Evolutionary conservation across 1,140 invertebrate genomes (phyloP), one percentile per base, ranked within the genome.

Genomic region (Dinoponera quadriceps): DNA sequence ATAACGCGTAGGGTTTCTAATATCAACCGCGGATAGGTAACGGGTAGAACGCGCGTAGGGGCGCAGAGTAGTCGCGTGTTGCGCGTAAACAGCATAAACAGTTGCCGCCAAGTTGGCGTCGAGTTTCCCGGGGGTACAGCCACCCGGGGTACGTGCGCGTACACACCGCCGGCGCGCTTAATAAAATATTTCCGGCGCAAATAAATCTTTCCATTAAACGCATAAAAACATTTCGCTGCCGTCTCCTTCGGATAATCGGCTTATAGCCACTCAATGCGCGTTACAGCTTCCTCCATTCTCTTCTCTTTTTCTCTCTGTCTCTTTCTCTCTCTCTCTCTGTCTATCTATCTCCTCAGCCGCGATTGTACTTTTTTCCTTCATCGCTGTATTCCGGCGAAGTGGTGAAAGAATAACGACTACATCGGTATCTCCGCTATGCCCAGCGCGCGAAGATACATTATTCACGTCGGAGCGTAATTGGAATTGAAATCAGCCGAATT

Each of bases 1-100:
- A 66, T 51, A 72, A 18, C 83, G 44, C 73, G 49, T 73, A 81
- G 60, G 86, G 84, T 86, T 88, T 89, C 86, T 83, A 86, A 77
- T 77, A 81, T 89, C 69, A 80, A 57, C 48, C 18, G 9, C 51
- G 73, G n/a, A 49, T 51, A 77, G 68, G 66, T 49, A 49, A 55
- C 16, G 11, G 51, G n/a, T 33, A 33, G 71, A 54, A 82, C 71
- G 81, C 60, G 25, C 55, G 59, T 9, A 44, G 38, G 44, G 51
- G 11, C n/a, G 54, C 55, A 18, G 14, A 22, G 27, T 25, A 38
- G 22, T 22, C 44, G 38, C 49, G 49, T 69, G 83, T 87, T 87
- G 33, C 22, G 49, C 59, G 62, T 82, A 85, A 88, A 88, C 86
- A 88, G 38, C 59, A n/a, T n/a, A 62, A 68, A 65, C 71, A 72